Evolutionary conservation across 2,797 vertebrate species (phyloP), one percentile per base, ranked within the genome.

Genomic region (Zenarchopterus dispar): DNA sequence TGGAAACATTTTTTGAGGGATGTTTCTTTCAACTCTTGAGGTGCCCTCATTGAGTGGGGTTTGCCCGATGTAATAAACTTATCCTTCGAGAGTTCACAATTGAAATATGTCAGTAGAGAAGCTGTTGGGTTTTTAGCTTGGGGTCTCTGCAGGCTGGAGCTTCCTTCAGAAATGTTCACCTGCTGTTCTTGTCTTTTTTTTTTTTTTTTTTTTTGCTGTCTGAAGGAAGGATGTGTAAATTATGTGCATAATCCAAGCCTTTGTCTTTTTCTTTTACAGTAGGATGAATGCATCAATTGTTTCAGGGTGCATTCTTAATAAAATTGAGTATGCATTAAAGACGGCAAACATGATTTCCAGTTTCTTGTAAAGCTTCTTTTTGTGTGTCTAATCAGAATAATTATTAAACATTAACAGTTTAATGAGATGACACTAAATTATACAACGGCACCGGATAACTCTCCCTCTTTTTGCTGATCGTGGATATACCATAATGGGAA

Each of bases 91-190:
- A 36, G 73, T 73, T 44, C 70, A 18, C 1, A 1, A 57, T 67
- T 47, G 78, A 63, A 62, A 72, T 62, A 33, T 66, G 70, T 81
- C 24, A 49, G 43, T 67, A 60, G 54, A 79, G 61, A 70, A 81
- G 53, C 62, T 73, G 60, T 80, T 10, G 15, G 75, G 67, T 78
- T 88, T 89, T 85, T 83, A 88, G 73, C 72, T 87, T 80, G 77
- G 78, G 80, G 72, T 91, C 78, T 91, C 88, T 93, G 91, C 89
- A 73, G 91, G 86, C 80, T 90, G 84, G 87, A 91, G 88, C 87
- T 85, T 90, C 88, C 73, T 85, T 88, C 75, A 79, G 75, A 85
- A 70, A 86, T 81, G 28, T 77, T 81, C 78, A 70, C 82, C 82
- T 88, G 75, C 81, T 56, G 11, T 84, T 74, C 74, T 70, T 21